phyloP scores from a whole-genome alignment of 2,888 invertebrate genomes.

The Holacanthella duospinosa region DNA sequence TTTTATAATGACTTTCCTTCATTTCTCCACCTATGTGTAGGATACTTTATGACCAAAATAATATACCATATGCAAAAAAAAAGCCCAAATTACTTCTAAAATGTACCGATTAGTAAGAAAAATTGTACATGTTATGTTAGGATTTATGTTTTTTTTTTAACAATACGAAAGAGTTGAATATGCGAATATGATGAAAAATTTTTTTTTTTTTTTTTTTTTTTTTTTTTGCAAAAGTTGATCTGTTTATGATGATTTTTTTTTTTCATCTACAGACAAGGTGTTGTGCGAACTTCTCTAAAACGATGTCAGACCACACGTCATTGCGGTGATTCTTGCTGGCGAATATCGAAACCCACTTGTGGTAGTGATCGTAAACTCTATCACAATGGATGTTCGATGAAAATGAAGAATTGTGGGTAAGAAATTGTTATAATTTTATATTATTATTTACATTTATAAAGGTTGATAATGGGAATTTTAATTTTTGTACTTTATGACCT shows the following conservation, averaged over 20 bases:
- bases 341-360: constrained; percentile 76
- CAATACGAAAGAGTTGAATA: too few species aligned
- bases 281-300: constrained; percentile 75
- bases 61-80: too few species aligned
- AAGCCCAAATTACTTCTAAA: too few species aligned
- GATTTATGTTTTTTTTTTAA: too few species aligned
- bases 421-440: constrained; percentile 34
- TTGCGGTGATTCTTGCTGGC: constrained; percentile 82
- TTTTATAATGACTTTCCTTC: too few species aligned
- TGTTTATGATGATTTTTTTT: background rate
- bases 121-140: too few species aligned
- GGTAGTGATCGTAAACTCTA: constrained; percentile 82
- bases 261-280: constrained; percentile 78
- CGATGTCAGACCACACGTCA: constrained; percentile 84
- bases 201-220: too few species aligned
- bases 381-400: constrained; percentile 81
- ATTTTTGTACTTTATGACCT: background rate
- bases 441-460: background rate
- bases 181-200: too few species aligned
- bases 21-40: too few species aligned
- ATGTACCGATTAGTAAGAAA: too few species aligned
- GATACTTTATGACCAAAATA: too few species aligned
- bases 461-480: too few species aligned
- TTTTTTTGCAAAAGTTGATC: background rate
- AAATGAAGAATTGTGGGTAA: constrained; percentile 82